Base-by-base conservation (phyloP, 2,797 vertebrate genomes). In the Acanthurus lineatus region DNA sequence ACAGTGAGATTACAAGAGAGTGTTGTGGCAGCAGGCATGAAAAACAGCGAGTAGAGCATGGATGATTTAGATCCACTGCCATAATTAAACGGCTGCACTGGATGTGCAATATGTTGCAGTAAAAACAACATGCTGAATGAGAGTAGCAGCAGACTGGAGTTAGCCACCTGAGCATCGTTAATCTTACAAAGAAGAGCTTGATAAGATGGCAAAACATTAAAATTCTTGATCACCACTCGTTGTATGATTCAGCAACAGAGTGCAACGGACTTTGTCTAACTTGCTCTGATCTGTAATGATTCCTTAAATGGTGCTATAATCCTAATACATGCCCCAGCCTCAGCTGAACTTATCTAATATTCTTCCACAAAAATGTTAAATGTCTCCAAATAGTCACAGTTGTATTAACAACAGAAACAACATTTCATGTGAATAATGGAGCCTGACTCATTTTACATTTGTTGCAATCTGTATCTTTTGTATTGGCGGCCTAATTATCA, bases 401-500 rank as follows among this genome's bases (percentile, higher is more conserved):
- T 32, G 5, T 48, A 54, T 28, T 7, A 54, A 7, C 32, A 58
- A 65, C 9, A 1, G 6, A 17, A 10, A 28, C 22, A 52, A 20
- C n/a, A 35, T 45, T 52, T 58, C 12, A 11, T 38, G 28, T 10
- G 62, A 25, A 63, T 35, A 15, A 20, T 6, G 9, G 48, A 22
- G 28, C 32, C 28, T 63, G 28, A 69, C 56, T 45, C 10, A 4
- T 38, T 48, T 59, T 28, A n/a, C 49, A 58, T 63, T 20, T 63
- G 47, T 20, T 52, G 47, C 38, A 59, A 4, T 35, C 42, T 44
- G 44, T 15, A 40, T 15, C 19, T 25, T 19, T 64, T 56, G 28
- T 20, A 62, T 44, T 48, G 59, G 35, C 63, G 40, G 63, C 20
- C 77, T 16, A 3, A 62, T 32, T 28, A 22, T 49, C 42, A 54